Conservation (phyloP, 2,113 vertebrate genomes). For the Felis catus region DNA sequence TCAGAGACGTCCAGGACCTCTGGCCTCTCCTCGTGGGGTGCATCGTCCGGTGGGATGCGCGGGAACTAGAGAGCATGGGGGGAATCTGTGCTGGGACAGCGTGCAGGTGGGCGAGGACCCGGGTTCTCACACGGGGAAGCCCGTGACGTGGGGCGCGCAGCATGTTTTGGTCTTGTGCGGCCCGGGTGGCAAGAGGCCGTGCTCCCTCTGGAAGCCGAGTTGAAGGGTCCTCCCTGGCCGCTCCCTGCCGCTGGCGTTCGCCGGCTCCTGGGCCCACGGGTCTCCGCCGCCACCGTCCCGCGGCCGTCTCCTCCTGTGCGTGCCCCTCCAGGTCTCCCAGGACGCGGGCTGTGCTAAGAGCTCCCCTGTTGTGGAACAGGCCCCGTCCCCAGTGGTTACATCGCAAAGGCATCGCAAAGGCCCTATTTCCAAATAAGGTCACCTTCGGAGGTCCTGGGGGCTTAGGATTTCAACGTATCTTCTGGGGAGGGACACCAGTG, state of each 20-base stretch:
- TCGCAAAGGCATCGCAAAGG: neutral
- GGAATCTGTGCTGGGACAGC: neutral
- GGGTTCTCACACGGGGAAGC: neutral
- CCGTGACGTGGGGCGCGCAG: neutral
- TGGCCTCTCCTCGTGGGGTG: rapidly evolving
- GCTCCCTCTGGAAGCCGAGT: rapidly evolving
- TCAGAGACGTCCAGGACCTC: neutral
- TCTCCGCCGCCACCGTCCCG: rapidly evolving
- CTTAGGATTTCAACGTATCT: neutral
- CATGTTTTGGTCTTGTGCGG: neutral
- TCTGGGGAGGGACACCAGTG: neutral
- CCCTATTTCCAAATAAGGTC: neutral
- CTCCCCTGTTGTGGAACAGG: too few relatives aligned
- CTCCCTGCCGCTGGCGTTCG: rapidly evolving
- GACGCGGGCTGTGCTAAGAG: too few relatives aligned
- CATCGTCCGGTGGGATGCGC: rapidly evolving
- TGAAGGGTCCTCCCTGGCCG: rapidly evolving
- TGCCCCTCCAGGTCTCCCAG: neutral
- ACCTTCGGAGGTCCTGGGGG: too few relatives aligned
- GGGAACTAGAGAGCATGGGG: rapidly evolving
- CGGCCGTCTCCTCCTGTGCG: neutral
- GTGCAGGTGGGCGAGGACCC: neutral
- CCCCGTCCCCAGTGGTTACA: neutral
- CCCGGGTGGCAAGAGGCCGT: rapidly evolving
- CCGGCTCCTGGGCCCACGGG: rapidly evolving